A percentile compares a stretch with the other conserved stretches of the same genome.
Evolutionary conservation across 2,888 invertebrate species (phyloP).

Genomic region (Tachystola acroxantha): DNA sequence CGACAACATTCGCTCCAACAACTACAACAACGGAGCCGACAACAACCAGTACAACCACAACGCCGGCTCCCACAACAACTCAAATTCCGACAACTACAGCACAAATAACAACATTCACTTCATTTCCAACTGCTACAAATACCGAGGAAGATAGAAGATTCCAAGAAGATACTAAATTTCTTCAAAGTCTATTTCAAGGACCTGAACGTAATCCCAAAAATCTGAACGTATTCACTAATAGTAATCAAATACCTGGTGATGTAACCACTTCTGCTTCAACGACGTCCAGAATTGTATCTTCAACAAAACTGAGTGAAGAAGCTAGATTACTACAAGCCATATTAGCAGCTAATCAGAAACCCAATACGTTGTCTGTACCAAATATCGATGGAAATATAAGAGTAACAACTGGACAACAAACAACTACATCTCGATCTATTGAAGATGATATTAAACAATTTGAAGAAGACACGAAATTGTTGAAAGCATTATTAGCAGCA

Average conservation of each 20-base stretch:
- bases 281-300: conserved; percentile 21
- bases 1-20: conserved; percentile 20
- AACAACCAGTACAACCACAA: conserved; percentile 22
- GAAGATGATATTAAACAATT: conserved; percentile 67
- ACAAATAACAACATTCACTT: conserved; percentile 19
- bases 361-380: conserved; percentile 27
- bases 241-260: conserved; percentile 23
- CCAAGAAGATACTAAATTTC: conserved; percentile 44
- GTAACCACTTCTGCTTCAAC: conserved; percentile 25
- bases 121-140: conserved; percentile 32
- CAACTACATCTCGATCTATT: conserved; percentile 53
- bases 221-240: conserved; percentile 38
- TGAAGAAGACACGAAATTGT: conserved; percentile 65
- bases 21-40: conserved; percentile 20
- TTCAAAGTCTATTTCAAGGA: conserved; percentile 43
- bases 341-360: conserved; percentile 39
- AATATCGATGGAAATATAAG: conserved; percentile 28
- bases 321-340: conserved; percentile 52
- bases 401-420: conserved; percentile 28
- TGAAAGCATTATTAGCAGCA: conserved; percentile 62
- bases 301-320: conserved; percentile 33
- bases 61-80: conserved; percentile 23
- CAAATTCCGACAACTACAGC: conserved; percentile 25
- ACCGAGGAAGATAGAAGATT: conserved; percentile 45
- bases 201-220: conserved; percentile 61